These are phyloP conservation scores for Tonatia bakeri DNA, from an alignment of 2,113 vertebrate species.

Conservation along the genomic window DNA sequence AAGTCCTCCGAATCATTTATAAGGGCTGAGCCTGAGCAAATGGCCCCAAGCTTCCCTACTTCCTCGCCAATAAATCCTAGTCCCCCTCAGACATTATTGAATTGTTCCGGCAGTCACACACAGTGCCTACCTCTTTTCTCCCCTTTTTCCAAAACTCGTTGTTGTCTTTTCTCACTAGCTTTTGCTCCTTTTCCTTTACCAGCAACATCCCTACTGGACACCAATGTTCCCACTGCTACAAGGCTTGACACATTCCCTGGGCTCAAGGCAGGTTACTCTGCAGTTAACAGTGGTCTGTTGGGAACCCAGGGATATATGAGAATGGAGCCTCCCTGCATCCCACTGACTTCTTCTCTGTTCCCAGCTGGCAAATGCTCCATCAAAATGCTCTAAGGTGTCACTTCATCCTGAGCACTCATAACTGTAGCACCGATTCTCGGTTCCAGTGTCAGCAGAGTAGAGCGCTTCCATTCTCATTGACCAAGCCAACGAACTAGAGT, in stretches of 20 bases:
- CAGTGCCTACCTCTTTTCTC: not conserved
- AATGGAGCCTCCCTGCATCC: not conserved
- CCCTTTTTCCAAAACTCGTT: slow-evolving; percentile 27
- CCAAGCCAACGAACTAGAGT: not conserved
- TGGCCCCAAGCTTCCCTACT: slow-evolving; percentile 56
- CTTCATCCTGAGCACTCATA: not conserved
- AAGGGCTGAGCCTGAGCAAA: slow-evolving; percentile 70
- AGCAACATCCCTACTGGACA: not conserved
- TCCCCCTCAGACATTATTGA: slow-evolving; percentile 49
- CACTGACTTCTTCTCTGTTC: not conserved
- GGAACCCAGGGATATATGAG: not conserved
- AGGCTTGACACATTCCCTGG: fast-evolving
- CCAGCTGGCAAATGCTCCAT: not conserved
- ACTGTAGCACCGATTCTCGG: not conserved
- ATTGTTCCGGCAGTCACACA: slow-evolving; percentile 58
- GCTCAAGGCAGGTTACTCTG: not conserved
- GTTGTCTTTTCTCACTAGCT: not conserved
- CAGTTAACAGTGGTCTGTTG: not conserved
- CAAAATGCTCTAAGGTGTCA: not conserved
- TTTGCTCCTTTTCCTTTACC: not conserved
- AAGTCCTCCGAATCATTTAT: slow-evolving; percentile 68
- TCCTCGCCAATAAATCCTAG: slow-evolving; percentile 52
- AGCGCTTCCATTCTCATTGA: not conserved
- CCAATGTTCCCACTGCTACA: not conserved
- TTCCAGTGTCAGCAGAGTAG: not conserved